A percentile compares a stretch with the other conserved stretches of the same genome.
phyloP scores from a whole-genome alignment of 2,888 invertebrate genomes.

The Pherbina coryleti region DNA sequence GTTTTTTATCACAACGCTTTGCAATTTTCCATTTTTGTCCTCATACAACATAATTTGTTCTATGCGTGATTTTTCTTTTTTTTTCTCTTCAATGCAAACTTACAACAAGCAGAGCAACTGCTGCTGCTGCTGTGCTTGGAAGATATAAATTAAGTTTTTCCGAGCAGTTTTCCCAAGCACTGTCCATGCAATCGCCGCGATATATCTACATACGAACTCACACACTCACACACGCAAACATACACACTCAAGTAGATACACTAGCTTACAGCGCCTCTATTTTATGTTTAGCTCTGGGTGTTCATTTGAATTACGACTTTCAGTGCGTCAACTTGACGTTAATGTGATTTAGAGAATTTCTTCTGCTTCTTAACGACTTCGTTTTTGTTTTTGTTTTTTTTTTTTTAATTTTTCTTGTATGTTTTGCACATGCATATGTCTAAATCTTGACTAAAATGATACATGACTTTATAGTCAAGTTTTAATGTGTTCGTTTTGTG shows the following conservation, averaged over 20 bases:
- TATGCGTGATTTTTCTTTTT: no score
- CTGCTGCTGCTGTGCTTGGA: no score
- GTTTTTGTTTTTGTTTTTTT: background rate
- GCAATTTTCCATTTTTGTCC: no score
- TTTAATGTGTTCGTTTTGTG: background rate
- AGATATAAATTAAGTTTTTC: no score
- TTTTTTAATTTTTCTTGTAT: background rate
- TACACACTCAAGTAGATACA: background rate
- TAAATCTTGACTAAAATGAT: conserved; percentile 7
- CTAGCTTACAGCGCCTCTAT: background rate
- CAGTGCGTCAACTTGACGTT: conserved; percentile 6
- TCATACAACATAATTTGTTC: no score
- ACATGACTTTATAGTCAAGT: conserved; percentile 1
- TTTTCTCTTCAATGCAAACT: no score
- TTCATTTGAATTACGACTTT: conserved; percentile 25
- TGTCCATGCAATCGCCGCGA: no score
- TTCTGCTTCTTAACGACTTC: background rate
- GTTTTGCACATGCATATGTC: background rate
- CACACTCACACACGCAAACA: background rate
- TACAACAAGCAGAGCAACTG: no score
- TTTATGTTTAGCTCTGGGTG: conserved; percentile 20
- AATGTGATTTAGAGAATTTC: conserved; percentile 9
- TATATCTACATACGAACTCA: background rate
- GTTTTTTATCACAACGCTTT: no score
- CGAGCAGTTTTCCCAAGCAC: no score